phyloP scores from a whole-genome alignment of 2,888 invertebrate species.

The Amblyjoppa fuscipennis region DNA sequence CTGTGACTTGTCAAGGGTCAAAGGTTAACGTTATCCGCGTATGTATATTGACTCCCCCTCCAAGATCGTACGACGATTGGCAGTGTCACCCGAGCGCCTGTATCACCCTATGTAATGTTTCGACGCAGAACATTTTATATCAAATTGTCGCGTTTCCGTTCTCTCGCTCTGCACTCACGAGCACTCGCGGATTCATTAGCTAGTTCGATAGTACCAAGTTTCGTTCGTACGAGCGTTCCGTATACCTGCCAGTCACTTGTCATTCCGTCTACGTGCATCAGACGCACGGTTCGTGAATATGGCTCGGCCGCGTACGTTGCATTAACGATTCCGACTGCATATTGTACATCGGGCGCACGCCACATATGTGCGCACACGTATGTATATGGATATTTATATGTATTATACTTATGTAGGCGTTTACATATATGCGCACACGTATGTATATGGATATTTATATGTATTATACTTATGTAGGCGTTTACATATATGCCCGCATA shows the following conservation, averaged over 20 bases:
- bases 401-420: background rate
- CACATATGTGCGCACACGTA: conserved; percentile 36
- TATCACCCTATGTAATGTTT: background rate
- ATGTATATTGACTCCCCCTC: too few species aligned
- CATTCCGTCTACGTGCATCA: conserved; percentile 72
- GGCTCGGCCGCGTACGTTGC: conserved; percentile 53
- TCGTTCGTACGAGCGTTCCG: conserved; percentile 27
- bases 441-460: conserved; percentile 5
- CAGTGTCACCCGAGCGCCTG: too few species aligned
- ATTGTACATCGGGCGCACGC: conserved; percentile 58
- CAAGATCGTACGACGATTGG: too few species aligned
- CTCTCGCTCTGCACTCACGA: conserved; percentile 17
- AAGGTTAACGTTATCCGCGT: too few species aligned
- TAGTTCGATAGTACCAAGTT: conserved; percentile 15
- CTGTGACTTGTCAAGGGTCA: too few species aligned
- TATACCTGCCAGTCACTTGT: conserved; percentile 73
- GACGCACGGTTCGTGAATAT: conserved; percentile 43
- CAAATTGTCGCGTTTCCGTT: conserved; percentile 75
- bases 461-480: background rate
- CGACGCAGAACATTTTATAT: conserved; percentile 59
- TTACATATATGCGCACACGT: background rate
- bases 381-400: conserved; percentile 4
- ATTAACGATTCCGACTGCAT: conserved; percentile 69
- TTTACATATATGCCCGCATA: background rate
- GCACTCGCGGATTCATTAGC: conserved; percentile 63